Percentiles rank a stretch among this genome's conserved stretches.
These are phyloP conservation scores for Babyrousa celebensis DNA, from an alignment of 2,797 vertebrate species.

Conservation along the genomic window DNA sequence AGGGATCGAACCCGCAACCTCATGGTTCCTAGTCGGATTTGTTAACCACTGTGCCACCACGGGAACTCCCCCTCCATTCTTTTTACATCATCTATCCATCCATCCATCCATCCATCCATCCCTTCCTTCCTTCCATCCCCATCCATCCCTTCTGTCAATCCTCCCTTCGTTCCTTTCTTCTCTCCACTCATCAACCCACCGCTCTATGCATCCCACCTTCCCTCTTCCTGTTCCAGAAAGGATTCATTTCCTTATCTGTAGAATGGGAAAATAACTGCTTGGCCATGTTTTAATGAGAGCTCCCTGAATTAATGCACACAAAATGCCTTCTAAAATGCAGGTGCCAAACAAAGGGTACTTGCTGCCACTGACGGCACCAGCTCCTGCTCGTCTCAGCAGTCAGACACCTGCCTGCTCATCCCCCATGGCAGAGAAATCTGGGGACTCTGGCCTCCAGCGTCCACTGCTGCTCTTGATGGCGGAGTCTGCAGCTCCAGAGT, in stretches of 20 bases:
- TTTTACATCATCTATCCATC: neutral
- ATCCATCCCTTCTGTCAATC: too few species aligned
- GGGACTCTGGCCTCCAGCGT: slow-evolving; percentile 90
- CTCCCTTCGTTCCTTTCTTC: neutral
- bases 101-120: neutral
- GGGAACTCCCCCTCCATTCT: too few species aligned
- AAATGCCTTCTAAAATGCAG: neutral
- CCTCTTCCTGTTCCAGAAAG: neutral
- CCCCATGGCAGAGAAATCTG: slow-evolving; percentile 89
- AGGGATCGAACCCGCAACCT: too few species aligned
- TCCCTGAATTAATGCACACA: neutral
- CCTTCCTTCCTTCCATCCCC: neutral
- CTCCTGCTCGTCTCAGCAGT: neutral
- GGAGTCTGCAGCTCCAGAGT: slow-evolving; percentile 79
- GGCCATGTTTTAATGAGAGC: too few species aligned
- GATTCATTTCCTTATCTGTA: neutral
- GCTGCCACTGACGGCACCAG: neutral
- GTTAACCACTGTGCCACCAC: too few species aligned
- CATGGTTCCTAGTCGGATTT: too few species aligned
- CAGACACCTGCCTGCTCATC: slow-evolving; percentile 93
- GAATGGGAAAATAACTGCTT: neutral
- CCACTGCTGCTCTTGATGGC: slow-evolving; percentile 87
- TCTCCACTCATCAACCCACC: neutral
- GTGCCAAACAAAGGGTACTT: neutral
- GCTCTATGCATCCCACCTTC: neutral